Conservation (phyloP, 2,888 invertebrate genomes). For the Troilus luridus region DNA sequence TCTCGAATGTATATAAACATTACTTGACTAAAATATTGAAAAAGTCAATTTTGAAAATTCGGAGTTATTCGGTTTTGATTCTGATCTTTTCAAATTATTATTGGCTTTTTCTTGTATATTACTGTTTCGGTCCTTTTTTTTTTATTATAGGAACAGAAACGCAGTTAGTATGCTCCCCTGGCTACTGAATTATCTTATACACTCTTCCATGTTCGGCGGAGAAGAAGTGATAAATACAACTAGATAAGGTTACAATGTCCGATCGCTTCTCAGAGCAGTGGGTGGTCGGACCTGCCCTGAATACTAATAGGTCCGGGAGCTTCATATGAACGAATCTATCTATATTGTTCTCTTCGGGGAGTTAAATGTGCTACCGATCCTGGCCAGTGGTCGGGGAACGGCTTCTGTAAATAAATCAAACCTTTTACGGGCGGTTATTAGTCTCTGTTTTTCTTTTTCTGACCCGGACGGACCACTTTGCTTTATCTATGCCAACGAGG, state of each 20-base stretch:
- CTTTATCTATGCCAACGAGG: neutral
- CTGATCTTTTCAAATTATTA: too few relatives aligned
- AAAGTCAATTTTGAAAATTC: too few relatives aligned
- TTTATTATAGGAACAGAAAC: neutral
- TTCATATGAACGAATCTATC: neutral
- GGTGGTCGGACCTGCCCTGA: neutral
- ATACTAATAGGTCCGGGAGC: neutral
- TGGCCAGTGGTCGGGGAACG: neutral
- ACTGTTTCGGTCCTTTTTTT: too few relatives aligned
- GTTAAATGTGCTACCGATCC: neutral
- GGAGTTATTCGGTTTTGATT: too few relatives aligned
- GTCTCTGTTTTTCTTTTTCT: neutral
- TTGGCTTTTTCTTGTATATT: too few relatives aligned
- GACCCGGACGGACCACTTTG: neutral
- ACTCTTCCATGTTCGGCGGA: neutral
- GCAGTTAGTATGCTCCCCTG: neutral
- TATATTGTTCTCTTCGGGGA: neutral
- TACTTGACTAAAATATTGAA: too few relatives aligned
- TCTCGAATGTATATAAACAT: too few relatives aligned
- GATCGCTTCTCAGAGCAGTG: neutral
- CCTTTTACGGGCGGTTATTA: neutral
- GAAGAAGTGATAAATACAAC: neutral
- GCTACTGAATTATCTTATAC: neutral
- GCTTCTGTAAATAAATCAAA: neutral
- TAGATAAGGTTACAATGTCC: neutral